Evolutionary conservation across 2,888 invertebrate genomes (phyloP).

Genomic region (Ctena decussata): DNA sequence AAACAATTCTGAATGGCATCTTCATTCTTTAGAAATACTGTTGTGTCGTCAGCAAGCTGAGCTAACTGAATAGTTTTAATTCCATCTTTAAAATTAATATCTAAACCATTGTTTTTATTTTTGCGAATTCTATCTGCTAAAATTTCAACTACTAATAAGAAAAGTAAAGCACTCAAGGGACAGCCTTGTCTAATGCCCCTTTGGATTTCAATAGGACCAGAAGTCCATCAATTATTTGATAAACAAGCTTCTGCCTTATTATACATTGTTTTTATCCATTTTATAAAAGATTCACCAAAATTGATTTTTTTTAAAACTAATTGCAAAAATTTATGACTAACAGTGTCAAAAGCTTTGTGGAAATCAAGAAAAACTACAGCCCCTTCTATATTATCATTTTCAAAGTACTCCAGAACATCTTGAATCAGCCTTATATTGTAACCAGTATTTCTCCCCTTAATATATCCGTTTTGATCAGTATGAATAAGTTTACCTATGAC

Average conservation of each 20-base stretch:
- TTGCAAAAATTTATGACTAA: neutral
- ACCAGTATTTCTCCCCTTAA: slow-evolving; percentile 9
- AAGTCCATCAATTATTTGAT: slow-evolving; percentile 9
- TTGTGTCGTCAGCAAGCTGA: slow-evolving; percentile 24
- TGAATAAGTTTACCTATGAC: neutral
- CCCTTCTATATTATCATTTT: slow-evolving; percentile 10
- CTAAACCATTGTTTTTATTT: neutral
- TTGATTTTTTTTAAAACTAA: slow-evolving; percentile 1
- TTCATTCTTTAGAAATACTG: neutral
- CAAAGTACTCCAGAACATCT: slow-evolving; percentile 20
- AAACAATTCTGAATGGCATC: neutral
- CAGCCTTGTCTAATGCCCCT: slow-evolving; percentile 21
- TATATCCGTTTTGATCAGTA: slow-evolving; percentile 23
- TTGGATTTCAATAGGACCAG: neutral
- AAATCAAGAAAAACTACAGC: slow-evolving; percentile 17
- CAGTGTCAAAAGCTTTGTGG: neutral
- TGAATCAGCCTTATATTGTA: slow-evolving; percentile 22
- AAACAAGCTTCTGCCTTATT: neutral
- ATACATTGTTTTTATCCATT: neutral
- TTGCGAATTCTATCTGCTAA: neutral
- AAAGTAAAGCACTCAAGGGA: slow-evolving; percentile 10
- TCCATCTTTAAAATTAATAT: neutral
- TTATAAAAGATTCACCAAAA: slow-evolving; percentile 1
- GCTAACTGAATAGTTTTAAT: neutral
- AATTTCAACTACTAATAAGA: slow-evolving; percentile 15